Evolutionary conservation across 1,140 invertebrate genomes (phyloP).

Genomic region (Bombus superbus): DNA sequence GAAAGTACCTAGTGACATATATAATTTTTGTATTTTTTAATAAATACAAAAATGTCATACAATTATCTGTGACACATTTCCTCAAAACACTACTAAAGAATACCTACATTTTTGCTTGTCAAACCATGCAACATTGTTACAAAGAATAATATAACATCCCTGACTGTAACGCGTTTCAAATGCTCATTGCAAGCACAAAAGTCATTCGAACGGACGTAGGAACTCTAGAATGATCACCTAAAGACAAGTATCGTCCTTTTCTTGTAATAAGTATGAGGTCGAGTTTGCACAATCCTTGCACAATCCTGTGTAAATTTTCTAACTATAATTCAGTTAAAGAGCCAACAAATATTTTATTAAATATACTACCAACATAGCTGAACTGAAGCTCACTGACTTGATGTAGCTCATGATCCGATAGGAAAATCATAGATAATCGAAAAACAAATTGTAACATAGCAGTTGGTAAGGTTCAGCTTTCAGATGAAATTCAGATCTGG

Average conservation of each 20-base stretch:
- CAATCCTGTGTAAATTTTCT: neutral
- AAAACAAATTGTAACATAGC: neutral
- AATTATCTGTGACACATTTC: neutral
- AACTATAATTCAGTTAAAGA: neutral
- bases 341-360: neutral
- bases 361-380: neutral
- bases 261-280: neutral
- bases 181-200: neutral
- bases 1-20: neutral
- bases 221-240: slow-evolving; percentile 31
- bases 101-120: neutral
- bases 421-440: neutral
- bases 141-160: neutral
- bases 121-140: neutral
- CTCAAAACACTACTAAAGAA: neutral
- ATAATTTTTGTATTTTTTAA: neutral
- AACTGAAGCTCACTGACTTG: neutral
- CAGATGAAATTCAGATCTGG: neutral
- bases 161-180: neutral
- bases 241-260: neutral
- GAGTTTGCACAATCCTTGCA: no score
- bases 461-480: neutral
- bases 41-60: neutral
- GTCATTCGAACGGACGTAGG: slow-evolving; percentile 32
- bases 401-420: neutral